Base-by-base conservation (phyloP, 1,140 invertebrate genomes). In the Bombus balteatus region DNA sequence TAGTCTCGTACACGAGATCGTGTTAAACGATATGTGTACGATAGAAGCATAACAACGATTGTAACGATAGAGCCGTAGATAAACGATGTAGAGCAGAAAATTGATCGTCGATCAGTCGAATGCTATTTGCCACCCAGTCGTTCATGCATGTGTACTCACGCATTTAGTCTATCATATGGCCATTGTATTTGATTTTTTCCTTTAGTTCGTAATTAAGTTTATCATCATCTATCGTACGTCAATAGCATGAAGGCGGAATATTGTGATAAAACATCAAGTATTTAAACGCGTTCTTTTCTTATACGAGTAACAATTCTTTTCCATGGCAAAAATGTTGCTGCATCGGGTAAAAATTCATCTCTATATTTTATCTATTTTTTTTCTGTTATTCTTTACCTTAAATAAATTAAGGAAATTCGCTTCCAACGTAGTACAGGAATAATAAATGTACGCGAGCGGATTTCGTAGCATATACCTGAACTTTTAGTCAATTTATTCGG, bases 141-240 rank as follows among this genome's bases (percentile, higher is more conserved):
- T 73, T 85, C 86, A 79, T 80, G 86, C 86, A 87, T 85, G 86
- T 87, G 82, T 82, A 87, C 59, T 15, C 68, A 79, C 47, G 82
- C 75, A 87, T 75, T 59, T 72, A 82, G 37, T 28, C 2, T 25
- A 82, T 32, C 43, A 70, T 37, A 53, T 75, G n/a, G 37, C 18
- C 72, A 82, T 68, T 43, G 37, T 70, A 83, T 73, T 77, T 72
- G 66, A 43, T 68, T 66, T 37, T 57, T 53, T 57, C 13, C n/a
- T 47, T 74, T 25, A 32, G 25, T 57, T 71, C n/a, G 8, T 59
- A 34, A 71, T 32, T 71, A 10, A 71, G 15, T 34, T 53, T n/a
- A 28, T n/a, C 37, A 75, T n/a, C 65, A 32, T 32, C 5, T 66
- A 41, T 13, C 18, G 15, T 77, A 34, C 37, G 37, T 53, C n/a